These are phyloP conservation scores for Trachemys scripta DNA, from an alignment of 2,113 vertebrate genomes.

Conservation along the genomic window DNA sequence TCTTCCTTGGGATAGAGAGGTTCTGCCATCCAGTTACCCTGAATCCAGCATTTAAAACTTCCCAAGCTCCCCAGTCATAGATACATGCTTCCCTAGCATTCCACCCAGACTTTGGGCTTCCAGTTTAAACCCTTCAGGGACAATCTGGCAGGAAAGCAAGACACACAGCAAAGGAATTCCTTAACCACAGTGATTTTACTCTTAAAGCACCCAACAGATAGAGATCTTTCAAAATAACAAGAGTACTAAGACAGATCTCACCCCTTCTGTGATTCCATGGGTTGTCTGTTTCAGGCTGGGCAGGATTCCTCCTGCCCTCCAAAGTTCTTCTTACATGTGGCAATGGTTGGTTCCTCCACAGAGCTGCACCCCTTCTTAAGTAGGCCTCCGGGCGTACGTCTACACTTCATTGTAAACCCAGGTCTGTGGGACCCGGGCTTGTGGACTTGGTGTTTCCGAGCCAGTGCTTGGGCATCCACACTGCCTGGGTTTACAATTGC, in stretches of 20 bases:
- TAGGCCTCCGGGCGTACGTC: no score
- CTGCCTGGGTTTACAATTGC: no score
- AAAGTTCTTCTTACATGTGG: not conserved
- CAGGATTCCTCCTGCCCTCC: not conserved
- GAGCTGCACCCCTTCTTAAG: not conserved
- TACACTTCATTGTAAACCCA: no score
- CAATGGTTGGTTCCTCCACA: not conserved
- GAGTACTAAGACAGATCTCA: not conserved
- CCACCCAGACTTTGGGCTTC: not conserved
- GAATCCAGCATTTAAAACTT: not conserved
- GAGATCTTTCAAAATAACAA: not conserved
- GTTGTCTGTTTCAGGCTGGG: not conserved
- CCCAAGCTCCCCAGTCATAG: not conserved
- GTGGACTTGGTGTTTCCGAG: no score
- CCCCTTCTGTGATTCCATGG: not conserved
- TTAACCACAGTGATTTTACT: not conserved
- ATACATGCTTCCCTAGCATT: accelerated
- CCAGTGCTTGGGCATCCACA: no score
- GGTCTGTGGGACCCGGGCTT: no score
- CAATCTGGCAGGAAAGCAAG: not conserved
- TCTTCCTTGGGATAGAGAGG: not conserved
- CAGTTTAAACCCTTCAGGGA: accelerated
- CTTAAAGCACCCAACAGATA: not conserved
- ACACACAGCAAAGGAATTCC: not conserved
- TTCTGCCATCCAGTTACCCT: not conserved